Base-by-base conservation (phyloP, 2,113 vertebrate genomes). In the Canis aureus region DNA sequence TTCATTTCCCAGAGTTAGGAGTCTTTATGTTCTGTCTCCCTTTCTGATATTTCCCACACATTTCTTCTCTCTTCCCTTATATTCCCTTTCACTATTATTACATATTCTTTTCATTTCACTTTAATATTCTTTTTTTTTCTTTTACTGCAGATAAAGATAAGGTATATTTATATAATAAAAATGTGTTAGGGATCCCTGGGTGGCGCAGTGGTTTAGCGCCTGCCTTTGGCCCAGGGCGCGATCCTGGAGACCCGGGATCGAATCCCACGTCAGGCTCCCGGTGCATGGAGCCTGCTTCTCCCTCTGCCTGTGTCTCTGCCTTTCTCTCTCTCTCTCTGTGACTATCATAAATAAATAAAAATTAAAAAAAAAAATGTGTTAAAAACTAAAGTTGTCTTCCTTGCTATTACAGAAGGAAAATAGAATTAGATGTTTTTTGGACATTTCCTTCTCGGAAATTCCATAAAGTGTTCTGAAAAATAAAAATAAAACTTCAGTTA, bases 381-480 rank as follows among this genome's bases (percentile, higher is more conserved):
- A 67, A 62, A 32, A 95, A 62, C 10, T 59, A 66, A 49, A 81
- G 35, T 35, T 92, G 3, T 96, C 8, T 82, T 94, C 5, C 15
- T 85, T 88, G 32, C 10, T 90, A 92, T 76, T 97, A 87, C 35
- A 15, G 17, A 85, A 76, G 74, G 22, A 89, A 94, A 95, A 90
- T 17, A 90, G n/a, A 60, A 49, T 80, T 64, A 16, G n/a, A 15
- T 59, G 32, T 78, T 91, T 62, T 80, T 78, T 55, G 25, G 4
- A 38, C 38, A n/a, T 82, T 96, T 91, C 32, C 53, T 73, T 51
- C 11, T 43, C 57, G 38, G 78, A 94, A 88, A 8, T 92, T 89
- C 67, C 66, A 0, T 59, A 57, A 43, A 86, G 27, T 5, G 0
- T 64, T 62, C 8, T 59, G 1, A 89, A 66, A 38, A 80, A 62